Evolutionary conservation across 2,888 invertebrate species (phyloP).

Genomic region (Dorcus parallelipipedus): DNA sequence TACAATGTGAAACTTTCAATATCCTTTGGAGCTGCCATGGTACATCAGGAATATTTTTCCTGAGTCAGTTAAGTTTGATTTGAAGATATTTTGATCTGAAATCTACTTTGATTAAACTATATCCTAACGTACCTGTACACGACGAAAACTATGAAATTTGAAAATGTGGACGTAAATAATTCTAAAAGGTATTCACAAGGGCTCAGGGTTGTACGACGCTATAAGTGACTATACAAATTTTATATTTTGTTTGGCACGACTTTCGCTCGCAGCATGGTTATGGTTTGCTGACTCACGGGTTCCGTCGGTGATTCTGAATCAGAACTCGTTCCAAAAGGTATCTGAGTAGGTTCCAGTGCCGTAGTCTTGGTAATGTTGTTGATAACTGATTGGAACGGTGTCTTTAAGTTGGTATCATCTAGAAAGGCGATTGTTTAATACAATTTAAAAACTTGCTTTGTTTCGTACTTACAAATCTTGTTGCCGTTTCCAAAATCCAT

Average conservation of each 20-base stretch:
- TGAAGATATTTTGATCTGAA: no score
- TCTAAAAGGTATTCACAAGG: background rate
- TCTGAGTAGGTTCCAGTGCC: slow-evolving; percentile 22
- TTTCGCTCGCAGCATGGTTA: slow-evolving; percentile 46
- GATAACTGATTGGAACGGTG: slow-evolving; percentile 20
- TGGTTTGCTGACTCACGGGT: slow-evolving; percentile 50
- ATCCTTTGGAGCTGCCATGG: no score
- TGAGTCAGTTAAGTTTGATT: no score
- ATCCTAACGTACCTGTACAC: no score
- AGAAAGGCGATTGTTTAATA: slow-evolving; percentile 1
- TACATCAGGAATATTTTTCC: no score
- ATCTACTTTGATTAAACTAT: no score
- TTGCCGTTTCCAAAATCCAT: slow-evolving; percentile 48
- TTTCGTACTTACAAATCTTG: slow-evolving; percentile 42
- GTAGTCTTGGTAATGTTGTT: slow-evolving; percentile 18
- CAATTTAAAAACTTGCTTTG: slow-evolving; percentile 11
- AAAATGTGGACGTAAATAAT: slow-evolving; percentile 1
- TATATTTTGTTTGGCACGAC: slow-evolving; percentile 45
- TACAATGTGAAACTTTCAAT: no score
- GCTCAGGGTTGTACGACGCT: background rate
- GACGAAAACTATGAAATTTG: background rate
- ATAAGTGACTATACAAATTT: slow-evolving; percentile 7
- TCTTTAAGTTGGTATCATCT: slow-evolving; percentile 14
- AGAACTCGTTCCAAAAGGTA: slow-evolving; percentile 48
- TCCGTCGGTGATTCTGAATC: slow-evolving; percentile 56